Evolutionary conservation across 2,888 invertebrate genomes (phyloP).

Genomic region (Trichacis sp.): DNA sequence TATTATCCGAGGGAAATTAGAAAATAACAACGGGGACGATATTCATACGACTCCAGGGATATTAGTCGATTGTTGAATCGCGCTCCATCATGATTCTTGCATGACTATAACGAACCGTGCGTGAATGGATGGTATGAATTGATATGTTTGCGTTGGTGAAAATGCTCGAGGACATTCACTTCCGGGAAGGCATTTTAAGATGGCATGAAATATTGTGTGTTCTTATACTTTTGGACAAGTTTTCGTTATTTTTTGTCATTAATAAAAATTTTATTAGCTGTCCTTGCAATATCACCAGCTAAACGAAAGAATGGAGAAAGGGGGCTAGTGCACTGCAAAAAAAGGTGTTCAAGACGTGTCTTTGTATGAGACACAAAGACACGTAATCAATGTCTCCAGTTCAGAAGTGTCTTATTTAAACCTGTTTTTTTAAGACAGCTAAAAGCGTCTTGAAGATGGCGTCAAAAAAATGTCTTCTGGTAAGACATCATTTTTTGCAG

Average conservation of each 20-base stretch:
- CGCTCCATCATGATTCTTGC: neutral
- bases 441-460: no score
- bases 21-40: neutral
- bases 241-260: neutral
- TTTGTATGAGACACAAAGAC: no score
- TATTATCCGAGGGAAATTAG: neutral
- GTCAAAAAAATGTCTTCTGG: no score
- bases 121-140: neutral
- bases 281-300: no score
- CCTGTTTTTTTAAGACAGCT: no score
- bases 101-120: neutral
- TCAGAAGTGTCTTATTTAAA: no score
- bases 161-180: neutral
- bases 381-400: no score
- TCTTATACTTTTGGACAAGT: neutral
- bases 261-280: neutral
- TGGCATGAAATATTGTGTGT: neutral
- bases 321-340: no score
- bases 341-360: no score
- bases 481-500: no score
- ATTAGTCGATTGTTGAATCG: neutral
- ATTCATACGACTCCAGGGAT: neutral
- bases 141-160: neutral
- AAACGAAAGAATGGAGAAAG: no score
- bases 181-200: no score